Conservation (phyloP, 2,888 invertebrate species). For the Pediacus dermestoides region DNA sequence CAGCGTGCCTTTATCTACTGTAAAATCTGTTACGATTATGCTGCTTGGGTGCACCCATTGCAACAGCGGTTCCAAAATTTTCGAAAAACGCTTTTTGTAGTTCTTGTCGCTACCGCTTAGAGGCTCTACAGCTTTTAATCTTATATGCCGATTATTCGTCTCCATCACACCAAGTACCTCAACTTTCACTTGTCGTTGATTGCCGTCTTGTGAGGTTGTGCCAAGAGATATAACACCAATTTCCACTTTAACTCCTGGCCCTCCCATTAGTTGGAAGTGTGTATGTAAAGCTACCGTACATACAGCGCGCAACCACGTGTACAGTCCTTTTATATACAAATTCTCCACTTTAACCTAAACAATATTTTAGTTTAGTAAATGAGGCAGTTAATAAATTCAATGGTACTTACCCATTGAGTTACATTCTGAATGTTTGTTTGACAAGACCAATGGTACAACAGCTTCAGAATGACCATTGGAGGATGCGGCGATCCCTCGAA, state of each 20-base stretch:
- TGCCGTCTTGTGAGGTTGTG: conserved; percentile 73
- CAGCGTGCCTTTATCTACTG: conserved; percentile 77
- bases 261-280: conserved; percentile 71
- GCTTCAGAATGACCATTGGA: conserved; percentile 75
- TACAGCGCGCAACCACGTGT: conserved; percentile 69
- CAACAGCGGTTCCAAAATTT: conserved; percentile 74
- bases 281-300: conserved; percentile 80
- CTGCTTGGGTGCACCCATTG: conserved; percentile 79
- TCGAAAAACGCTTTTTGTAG: conserved; percentile 73
- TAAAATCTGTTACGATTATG: conserved; percentile 74
- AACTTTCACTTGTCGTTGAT: conserved; percentile 70
- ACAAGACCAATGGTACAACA: conserved; percentile 89
- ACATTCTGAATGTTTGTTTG: conserved; percentile 88
- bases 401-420: conserved; percentile 72
- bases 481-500: conserved; percentile 84
- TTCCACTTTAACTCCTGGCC: conserved; percentile 67
- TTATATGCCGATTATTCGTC: conserved; percentile 65
- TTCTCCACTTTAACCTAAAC: conserved; percentile 62
- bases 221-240: conserved; percentile 83
- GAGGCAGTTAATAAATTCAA: neutral
- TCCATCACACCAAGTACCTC: conserved; percentile 84
- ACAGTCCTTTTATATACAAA: conserved; percentile 63
- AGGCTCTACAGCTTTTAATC: conserved; percentile 80
- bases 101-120: conserved; percentile 73
- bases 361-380: neutral